These are phyloP conservation scores for Ginglymostoma cirratum DNA, from an alignment of 2,113 vertebrate genomes.

Conservation along the genomic window DNA sequence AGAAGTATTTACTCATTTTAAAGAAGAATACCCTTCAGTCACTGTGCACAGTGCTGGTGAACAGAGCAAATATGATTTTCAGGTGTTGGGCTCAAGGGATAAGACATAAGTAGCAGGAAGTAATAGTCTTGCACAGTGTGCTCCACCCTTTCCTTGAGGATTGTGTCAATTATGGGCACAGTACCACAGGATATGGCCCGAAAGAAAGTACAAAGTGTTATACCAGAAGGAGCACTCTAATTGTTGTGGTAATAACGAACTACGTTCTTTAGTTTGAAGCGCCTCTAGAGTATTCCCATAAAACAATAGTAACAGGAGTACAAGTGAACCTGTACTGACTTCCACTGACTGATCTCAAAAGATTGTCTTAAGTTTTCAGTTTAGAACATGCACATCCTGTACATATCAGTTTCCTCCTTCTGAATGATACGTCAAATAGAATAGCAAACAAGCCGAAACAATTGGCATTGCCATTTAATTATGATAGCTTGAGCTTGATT, in stretches of 20 bases:
- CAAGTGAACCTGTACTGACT: not conserved
- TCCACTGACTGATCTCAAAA: not conserved
- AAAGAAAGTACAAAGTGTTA: not conserved
- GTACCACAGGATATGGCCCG: not conserved
- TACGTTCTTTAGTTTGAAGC: not conserved
- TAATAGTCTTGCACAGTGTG: not conserved
- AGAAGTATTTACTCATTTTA: not conserved
- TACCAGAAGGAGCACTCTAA: not conserved
- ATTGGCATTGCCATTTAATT: not conserved
- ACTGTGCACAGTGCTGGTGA: not conserved
- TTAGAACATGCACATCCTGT: not conserved
- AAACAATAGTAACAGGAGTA: not conserved
- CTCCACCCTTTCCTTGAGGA: not conserved
- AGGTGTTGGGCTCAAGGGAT: not conserved
- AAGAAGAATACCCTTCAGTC: not conserved
- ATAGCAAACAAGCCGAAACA: not conserved
- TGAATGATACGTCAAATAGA: not conserved
- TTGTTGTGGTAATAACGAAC: not conserved
- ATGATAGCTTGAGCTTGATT: not conserved
- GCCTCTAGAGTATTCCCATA: not conserved
- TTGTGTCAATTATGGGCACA: not conserved
- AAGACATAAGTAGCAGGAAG: not conserved
- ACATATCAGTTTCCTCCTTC: not conserved
- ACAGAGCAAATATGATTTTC: not conserved
- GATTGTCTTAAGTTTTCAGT: not conserved